A percentile compares a stretch with the other conserved stretches of the same genome.
phyloP scores from a whole-genome alignment of 2,797 vertebrate genomes.

The Alosa sapidissima region DNA sequence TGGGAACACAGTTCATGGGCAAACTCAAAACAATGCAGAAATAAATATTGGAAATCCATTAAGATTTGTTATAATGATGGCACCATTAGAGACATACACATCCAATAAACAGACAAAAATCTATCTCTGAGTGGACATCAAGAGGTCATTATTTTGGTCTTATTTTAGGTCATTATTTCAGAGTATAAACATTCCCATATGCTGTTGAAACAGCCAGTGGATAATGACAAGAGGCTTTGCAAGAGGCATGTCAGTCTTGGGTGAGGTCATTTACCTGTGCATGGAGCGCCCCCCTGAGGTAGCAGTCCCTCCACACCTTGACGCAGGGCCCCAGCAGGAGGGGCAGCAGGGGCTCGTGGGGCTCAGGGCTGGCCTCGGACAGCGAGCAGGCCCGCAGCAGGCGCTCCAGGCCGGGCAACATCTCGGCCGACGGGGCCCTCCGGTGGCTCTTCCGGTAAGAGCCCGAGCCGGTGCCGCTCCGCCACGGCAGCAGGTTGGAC shows the following conservation, averaged over 20 bases:
- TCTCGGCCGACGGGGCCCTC: slow-evolving; percentile 76
- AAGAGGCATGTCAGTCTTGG: background rate
- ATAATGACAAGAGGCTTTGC: background rate
- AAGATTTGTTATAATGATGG: background rate
- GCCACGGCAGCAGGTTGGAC: slow-evolving; percentile 84
- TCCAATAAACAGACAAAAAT: background rate
- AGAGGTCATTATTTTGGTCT: no score
- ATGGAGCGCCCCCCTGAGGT: slow-evolving; percentile 85
- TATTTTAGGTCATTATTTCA: no score
- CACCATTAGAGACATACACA: background rate
- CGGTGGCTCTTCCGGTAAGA: slow-evolving; percentile 76
- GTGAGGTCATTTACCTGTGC: slow-evolving; percentile 75
- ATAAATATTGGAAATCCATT: background rate
- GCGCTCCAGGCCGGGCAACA: slow-evolving; percentile 75
- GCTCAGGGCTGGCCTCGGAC: slow-evolving; percentile 59
- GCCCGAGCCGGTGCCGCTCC: slow-evolving; percentile 68
- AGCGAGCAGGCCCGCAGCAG: slow-evolving; percentile 69
- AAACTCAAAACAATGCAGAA: background rate
- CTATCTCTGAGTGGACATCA: background rate
- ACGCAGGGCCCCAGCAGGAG: slow-evolving; percentile 81
- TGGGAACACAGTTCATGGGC: slow-evolving; percentile 25
- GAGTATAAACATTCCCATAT: background rate
- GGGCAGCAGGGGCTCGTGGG: slow-evolving; percentile 78
- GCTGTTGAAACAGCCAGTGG: background rate
- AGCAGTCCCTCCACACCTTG: slow-evolving; percentile 88